Evolutionary conservation across 2,797 vertebrate genomes (phyloP).

Genomic region (Nyctalus aviator): DNA sequence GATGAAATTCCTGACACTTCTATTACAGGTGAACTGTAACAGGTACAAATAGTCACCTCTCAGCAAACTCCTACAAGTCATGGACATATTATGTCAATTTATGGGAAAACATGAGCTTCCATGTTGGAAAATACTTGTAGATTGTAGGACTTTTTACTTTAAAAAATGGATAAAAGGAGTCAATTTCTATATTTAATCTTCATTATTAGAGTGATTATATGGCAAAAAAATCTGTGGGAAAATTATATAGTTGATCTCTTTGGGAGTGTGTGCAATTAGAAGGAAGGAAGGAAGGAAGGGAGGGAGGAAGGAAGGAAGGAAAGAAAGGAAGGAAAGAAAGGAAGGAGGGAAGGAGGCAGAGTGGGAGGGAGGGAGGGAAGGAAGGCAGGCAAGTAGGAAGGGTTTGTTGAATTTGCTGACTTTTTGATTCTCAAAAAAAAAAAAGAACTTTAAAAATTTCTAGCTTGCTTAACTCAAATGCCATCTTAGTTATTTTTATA

Average conservation of each 20-base stretch:
- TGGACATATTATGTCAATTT: neutral
- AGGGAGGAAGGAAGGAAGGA: no score
- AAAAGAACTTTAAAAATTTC: neutral
- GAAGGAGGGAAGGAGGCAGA: no score
- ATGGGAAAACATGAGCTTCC: neutral
- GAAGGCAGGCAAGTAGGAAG: no score
- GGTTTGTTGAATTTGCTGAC: neutral
- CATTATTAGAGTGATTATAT: neutral
- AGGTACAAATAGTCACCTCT: neutral
- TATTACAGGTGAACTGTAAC: neutral
- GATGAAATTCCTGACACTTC: neutral
- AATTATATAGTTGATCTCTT: neutral
- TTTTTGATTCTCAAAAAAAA: slow-evolving; percentile 21
- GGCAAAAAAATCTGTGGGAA: neutral
- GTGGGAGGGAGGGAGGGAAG: no score
- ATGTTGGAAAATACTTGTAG: neutral
- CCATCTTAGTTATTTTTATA: neutral
- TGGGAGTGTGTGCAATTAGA: neutral
- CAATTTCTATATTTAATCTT: neutral
- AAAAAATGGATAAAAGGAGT: neutral
- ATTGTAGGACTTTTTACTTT: neutral
- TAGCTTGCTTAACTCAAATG: neutral
- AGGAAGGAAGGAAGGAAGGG: neutral
- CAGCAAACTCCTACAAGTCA: neutral
- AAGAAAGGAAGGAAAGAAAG: no score